These are phyloP conservation scores for Drosophila paramelanica DNA, from an alignment of 2,888 invertebrate genomes.

Conservation along the genomic window DNA sequence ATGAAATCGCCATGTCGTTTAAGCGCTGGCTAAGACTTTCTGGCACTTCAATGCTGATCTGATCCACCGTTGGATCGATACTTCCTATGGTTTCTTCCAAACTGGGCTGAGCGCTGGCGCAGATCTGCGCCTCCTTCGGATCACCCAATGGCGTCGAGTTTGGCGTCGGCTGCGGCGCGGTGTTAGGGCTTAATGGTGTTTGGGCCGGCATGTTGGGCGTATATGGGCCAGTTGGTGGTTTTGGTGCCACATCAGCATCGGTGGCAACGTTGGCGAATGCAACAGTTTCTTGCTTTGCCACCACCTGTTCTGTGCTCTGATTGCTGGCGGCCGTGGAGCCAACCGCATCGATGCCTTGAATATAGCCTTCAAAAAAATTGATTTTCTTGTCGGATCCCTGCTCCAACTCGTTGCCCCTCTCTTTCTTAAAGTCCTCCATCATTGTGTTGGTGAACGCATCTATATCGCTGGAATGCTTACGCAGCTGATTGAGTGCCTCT, in stretches of 20 bases:
- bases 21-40: slow-evolving; percentile 52
- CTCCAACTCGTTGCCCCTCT: background rate
- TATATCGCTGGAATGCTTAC: slow-evolving; percentile 65
- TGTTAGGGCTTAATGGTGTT: slow-evolving; percentile 7
- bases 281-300: background rate
- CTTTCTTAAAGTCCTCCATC: slow-evolving; percentile 40
- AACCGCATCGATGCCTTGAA: slow-evolving; percentile 45
- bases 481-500: slow-evolving; percentile 65
- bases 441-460: slow-evolving; percentile 70
- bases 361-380: slow-evolving; percentile 31
- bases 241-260: slow-evolving; percentile 29
- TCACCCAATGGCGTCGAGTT: slow-evolving; percentile 24
- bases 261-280: background rate
- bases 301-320: background rate
- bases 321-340: background rate
- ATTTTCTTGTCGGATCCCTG: background rate
- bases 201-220: slow-evolving; percentile 14
- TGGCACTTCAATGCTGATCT: slow-evolving; percentile 59
- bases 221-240: slow-evolving; percentile 5
- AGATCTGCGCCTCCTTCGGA: slow-evolving; percentile 32
- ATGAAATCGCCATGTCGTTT: slow-evolving; percentile 69
- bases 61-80: slow-evolving; percentile 19
- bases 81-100: background rate
- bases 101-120: background rate
- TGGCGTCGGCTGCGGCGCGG: slow-evolving; percentile 29